Base-by-base conservation (phyloP, 1,140 invertebrate species). In the Hyposmocoma kahamanoa region DNA sequence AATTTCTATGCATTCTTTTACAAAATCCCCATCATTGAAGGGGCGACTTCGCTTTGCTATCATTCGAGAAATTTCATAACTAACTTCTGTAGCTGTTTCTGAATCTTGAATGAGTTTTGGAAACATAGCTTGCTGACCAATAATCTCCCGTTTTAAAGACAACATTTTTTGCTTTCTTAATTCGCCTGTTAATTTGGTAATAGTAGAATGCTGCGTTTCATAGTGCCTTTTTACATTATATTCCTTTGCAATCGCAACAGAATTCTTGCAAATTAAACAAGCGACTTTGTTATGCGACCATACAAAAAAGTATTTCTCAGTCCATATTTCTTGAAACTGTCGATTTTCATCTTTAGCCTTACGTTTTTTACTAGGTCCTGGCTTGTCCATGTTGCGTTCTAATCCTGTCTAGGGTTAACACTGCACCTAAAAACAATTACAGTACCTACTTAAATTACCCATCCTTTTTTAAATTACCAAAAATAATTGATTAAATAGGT, bases 81-180 rank as follows among this genome's bases (percentile, higher is more conserved):
- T 34, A 34, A 34, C 30, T 34, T 34, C 30, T 34, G 30, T 34
- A 34, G 30, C 30, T 9, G 30, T 9, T 34, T 34, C 30, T 34
- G 30, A 4, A 34, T 34, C 30, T 34, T 34, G 30, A 34, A 34
- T 34, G 30, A 13, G 30, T 34, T 34, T 34, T 34, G 5, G 10
- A 34, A 34, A 34, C 30, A 34, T 34, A 34, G 30, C 30, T 34
- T 34, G 24, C 11, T 26, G 24, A 34, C 30, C 30, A 34, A 34
- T 13, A 34, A 34, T 9, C n/a, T 34, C 30, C 30, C 30, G 30
- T 34, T 34, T 5, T 34, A 34, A 34, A 13, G 6, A 9, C 30
- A 34, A 34, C 10, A 34, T n/a, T 34, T 34, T 34, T 34, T 34
- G 30, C 30, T 34, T 34, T 34, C 30, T 34, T 34, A 34, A 34